phyloP scores from a whole-genome alignment of 2,888 invertebrate genomes.

The Epinotia brunnichana region DNA sequence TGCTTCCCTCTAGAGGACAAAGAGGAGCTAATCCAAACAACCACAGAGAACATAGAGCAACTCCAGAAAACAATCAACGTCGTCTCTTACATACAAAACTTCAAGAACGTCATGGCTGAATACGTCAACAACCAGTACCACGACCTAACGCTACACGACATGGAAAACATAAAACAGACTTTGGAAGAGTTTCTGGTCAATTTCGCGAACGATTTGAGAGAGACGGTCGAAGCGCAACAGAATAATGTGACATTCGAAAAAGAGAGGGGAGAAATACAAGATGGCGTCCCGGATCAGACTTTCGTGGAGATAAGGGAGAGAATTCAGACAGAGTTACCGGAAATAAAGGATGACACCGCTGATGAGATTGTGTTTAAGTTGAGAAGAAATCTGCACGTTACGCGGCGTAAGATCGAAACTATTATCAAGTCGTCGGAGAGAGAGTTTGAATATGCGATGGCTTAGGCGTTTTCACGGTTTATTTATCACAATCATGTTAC shows the following conservation, averaged over 20 bases:
- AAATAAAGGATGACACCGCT: constrained; percentile 48
- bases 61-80: constrained; percentile 27
- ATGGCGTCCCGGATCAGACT: constrained; percentile 47
- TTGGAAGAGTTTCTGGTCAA: constrained; percentile 54
- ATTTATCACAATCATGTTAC: too few species aligned
- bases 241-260: constrained; percentile 34
- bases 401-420: constrained; percentile 50
- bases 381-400: constrained; percentile 50
- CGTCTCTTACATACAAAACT: constrained; percentile 50
- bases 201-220: constrained; percentile 53
- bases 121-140: constrained; percentile 50
- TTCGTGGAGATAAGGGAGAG: constrained; percentile 51
- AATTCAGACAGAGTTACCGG: constrained; percentile 49
- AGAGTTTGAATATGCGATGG: constrained; percentile 38
- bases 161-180: constrained; percentile 47
- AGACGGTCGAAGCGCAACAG: constrained; percentile 47
- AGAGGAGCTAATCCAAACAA: constrained; percentile 1
- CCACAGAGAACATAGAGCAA: constrained; percentile 29
- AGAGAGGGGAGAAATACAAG: constrained; percentile 16
- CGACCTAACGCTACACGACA: constrained; percentile 45
- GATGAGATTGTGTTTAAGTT: constrained; percentile 51
- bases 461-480: not conserved
- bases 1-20: constrained; percentile 17
- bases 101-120: constrained; percentile 51
- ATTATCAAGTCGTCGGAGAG: constrained; percentile 48